These are phyloP conservation scores for Clanis bilineata DNA, from an alignment of 2,888 invertebrate genomes.

Conservation along the genomic window DNA sequence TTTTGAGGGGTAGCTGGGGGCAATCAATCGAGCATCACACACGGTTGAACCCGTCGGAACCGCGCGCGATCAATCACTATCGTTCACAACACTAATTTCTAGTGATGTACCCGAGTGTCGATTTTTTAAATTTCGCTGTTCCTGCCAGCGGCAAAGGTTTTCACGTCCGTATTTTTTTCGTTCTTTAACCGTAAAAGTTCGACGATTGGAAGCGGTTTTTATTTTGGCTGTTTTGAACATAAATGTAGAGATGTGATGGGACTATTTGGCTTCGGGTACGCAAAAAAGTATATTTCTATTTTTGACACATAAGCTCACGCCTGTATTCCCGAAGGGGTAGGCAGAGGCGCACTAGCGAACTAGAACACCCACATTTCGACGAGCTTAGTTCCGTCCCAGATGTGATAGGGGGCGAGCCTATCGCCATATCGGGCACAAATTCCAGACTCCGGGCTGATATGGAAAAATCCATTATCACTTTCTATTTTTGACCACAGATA, in stretches of 20 bases:
- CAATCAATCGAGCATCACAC: constrained; percentile 3
- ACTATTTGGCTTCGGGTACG: neutral
- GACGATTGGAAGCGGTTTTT: neutral
- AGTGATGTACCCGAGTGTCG: constrained; percentile 6
- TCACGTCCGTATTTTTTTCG: neutral
- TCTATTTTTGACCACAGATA: no score
- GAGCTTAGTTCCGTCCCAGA: no score
- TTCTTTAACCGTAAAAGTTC: neutral
- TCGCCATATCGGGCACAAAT: no score
- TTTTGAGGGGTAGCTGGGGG: neutral
- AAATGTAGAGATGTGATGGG: neutral
- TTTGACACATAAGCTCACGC: no score
- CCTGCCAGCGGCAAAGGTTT: neutral
- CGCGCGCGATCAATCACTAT: constrained; percentile 3
- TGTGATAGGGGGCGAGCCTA: no score
- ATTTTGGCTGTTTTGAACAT: neutral
- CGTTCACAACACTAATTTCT: neutral
- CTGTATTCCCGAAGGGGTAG: no score
- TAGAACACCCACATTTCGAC: no score
- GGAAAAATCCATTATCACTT: no score
- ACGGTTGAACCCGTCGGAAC: constrained; percentile 5
- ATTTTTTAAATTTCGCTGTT: neutral
- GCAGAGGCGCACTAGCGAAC: no score
- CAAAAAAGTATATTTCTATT: neutral
- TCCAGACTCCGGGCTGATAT: no score